A percentile compares a stretch with the other conserved stretches of the same genome.
These are phyloP conservation scores for Hydriomena furcata DNA, from an alignment of 2,888 invertebrate genomes.

Conservation along the genomic window DNA sequence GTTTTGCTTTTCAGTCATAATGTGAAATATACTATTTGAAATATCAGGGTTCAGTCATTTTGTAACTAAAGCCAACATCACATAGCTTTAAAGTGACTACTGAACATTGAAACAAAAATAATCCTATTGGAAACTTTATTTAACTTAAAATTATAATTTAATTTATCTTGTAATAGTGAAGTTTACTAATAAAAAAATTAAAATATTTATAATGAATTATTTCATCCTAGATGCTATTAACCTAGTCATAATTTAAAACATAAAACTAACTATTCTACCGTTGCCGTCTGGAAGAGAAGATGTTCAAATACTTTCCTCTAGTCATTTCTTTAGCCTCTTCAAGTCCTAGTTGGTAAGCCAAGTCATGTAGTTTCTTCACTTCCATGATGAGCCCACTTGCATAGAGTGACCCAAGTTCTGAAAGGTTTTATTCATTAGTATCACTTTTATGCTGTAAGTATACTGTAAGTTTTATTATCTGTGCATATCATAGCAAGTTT, in stretches of 20 bases:
- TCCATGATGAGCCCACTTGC: constrained; percentile 94
- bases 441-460: too few relatives aligned
- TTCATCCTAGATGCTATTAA: too few relatives aligned
- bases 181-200: constrained; percentile 22
- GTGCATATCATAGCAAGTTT: too few relatives aligned
- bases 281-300: constrained; percentile 83
- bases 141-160: constrained; percentile 32
- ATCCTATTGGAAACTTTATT: constrained; percentile 22
- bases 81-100: constrained; percentile 10
- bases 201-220: too few relatives aligned
- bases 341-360: constrained; percentile 96
- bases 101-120: constrained; percentile 15
- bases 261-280: constrained; percentile 41
- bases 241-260: too few relatives aligned
- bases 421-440: too few relatives aligned
- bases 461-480: too few relatives aligned
- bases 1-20: too few relatives aligned
- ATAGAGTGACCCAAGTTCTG: constrained; percentile 89
- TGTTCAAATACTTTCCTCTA: constrained; percentile 95
- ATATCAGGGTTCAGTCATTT: too few relatives aligned
- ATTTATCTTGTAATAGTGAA: constrained; percentile 19
- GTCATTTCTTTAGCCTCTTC: constrained; percentile 99
- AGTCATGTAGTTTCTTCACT: constrained; percentile 96
- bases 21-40: too few relatives aligned
- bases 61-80: too few relatives aligned